These are phyloP conservation scores for Tillus elongatus DNA, from an alignment of 2,888 invertebrate genomes.

Conservation along the genomic window DNA sequence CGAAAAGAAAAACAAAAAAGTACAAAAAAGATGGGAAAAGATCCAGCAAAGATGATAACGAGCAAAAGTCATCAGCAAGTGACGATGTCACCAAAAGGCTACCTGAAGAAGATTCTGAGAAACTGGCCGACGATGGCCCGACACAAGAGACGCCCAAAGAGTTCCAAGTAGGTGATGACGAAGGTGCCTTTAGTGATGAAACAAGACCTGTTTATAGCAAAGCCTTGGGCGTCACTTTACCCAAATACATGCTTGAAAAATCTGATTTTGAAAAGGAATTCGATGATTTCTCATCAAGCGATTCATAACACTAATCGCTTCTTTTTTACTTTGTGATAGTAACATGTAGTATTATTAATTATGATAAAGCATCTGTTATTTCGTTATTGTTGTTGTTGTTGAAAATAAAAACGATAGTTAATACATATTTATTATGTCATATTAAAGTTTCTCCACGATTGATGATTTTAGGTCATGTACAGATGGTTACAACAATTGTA, in stretches of 20 bases:
- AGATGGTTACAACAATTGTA: too few relatives aligned
- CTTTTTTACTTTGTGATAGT: too few relatives aligned
- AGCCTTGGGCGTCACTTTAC: constrained; percentile 53
- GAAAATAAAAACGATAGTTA: too few relatives aligned
- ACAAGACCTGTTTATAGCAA: constrained; percentile 57
- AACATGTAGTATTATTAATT: too few relatives aligned
- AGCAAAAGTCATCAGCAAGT: constrained; percentile 11
- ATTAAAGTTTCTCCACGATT: too few relatives aligned
- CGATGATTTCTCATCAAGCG: constrained; percentile 46
- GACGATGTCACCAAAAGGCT: constrained; percentile 22
- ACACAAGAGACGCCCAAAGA: constrained; percentile 42
- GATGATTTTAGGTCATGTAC: too few relatives aligned
- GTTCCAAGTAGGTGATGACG: constrained; percentile 48
- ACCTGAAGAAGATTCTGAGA: constrained; percentile 30
- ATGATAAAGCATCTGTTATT: neutral
- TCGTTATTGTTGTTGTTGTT: too few relatives aligned
- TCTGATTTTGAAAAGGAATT: constrained; percentile 61
- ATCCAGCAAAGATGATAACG: constrained; percentile 14
- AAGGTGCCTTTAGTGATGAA: constrained; percentile 57
- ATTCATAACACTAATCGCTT: too few relatives aligned
- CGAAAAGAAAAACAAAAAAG: constrained; percentile 17
- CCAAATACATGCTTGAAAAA: constrained; percentile 58
- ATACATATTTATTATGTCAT: too few relatives aligned
- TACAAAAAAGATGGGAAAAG: constrained; percentile 14
- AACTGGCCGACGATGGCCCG: constrained; percentile 29